These are phyloP conservation scores for Acestrorhynchus altus DNA, from an alignment of 2,797 vertebrate species.

Conservation along the genomic window DNA sequence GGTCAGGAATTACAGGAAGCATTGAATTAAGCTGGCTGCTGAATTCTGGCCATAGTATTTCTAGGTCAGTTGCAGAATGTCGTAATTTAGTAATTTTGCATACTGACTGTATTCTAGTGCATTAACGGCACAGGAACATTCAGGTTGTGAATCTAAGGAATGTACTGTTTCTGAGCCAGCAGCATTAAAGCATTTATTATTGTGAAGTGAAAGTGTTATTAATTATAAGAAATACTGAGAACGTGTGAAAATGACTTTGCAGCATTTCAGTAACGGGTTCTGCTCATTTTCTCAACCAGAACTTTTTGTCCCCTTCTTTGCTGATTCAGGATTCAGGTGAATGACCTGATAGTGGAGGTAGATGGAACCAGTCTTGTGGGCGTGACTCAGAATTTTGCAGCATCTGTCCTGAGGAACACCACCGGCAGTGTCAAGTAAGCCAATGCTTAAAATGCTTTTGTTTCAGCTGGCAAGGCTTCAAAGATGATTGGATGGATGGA, in stretches of 20 bases:
- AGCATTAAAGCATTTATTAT: not conserved
- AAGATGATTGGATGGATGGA: too few species aligned
- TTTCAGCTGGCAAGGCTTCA: not conserved
- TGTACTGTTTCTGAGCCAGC: not conserved
- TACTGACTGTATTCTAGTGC: not conserved
- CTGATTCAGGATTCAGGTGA: constrained; percentile 90
- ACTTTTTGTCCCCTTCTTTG: not conserved
- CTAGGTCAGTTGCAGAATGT: not conserved
- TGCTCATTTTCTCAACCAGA: not conserved
- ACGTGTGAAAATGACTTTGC: not conserved
- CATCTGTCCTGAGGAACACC: constrained; percentile 94
- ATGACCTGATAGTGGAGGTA: constrained; percentile 94
- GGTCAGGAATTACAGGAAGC: constrained; percentile 26
- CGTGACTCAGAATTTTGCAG: constrained; percentile 94
- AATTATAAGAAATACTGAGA: not conserved
- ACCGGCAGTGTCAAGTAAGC: constrained; percentile 90
- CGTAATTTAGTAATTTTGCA: not conserved
- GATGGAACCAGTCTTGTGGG: constrained; percentile 95
- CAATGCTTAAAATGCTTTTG: not conserved
- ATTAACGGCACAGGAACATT: not conserved
- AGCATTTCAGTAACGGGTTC: not conserved
- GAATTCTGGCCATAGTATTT: constrained; percentile 6
- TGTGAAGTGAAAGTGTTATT: not conserved
- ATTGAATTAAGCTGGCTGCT: constrained; percentile 13
- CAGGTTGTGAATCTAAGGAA: not conserved